Percentiles rank a stretch among this genome's conserved stretches.
phyloP scores from a whole-genome alignment of 2,113 vertebrate genomes.

The Empidonax traillii region DNA sequence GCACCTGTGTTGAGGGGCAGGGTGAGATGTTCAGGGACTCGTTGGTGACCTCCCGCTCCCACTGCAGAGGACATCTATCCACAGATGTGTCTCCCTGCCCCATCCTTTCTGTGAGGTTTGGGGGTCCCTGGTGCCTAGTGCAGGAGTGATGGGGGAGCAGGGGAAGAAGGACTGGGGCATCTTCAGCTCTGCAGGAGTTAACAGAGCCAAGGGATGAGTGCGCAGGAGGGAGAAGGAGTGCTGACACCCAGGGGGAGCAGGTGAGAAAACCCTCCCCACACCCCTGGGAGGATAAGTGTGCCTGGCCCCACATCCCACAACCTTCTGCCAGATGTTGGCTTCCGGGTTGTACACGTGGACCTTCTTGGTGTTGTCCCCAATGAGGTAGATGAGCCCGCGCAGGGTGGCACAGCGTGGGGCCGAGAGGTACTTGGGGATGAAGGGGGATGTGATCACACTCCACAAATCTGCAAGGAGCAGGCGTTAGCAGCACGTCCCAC shows the following conservation, averaged over 20 bases:
- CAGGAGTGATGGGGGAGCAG: fast-evolving
- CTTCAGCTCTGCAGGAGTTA: neutral
- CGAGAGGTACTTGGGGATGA: slow-evolving; percentile 96
- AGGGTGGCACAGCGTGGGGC: slow-evolving; percentile 86
- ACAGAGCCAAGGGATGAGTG: neutral
- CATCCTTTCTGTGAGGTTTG: neutral
- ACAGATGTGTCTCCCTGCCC: fast-evolving
- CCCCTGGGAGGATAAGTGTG: fast-evolving
- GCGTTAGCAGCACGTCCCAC: neutral
- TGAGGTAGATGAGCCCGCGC: slow-evolving; percentile 86
- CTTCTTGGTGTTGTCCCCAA: slow-evolving; percentile 98
- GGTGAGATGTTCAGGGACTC: neutral
- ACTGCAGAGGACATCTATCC: fast-evolving
- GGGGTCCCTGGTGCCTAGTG: neutral
- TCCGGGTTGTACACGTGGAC: slow-evolving; percentile 87
- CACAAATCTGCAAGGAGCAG: slow-evolving; percentile 80
- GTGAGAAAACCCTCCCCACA: neutral
- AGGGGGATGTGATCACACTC: slow-evolving; percentile 89
- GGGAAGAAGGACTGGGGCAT: neutral
- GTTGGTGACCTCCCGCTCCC: neutral
- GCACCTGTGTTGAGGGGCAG: slow-evolving; percentile 75
- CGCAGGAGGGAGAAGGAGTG: neutral
- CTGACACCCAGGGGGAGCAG: neutral
- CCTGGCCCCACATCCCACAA: neutral
- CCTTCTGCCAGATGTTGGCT: slow-evolving; percentile 97